phyloP scores from a whole-genome alignment of 2,113 vertebrate genomes.

The Rutilus rutilus region DNA sequence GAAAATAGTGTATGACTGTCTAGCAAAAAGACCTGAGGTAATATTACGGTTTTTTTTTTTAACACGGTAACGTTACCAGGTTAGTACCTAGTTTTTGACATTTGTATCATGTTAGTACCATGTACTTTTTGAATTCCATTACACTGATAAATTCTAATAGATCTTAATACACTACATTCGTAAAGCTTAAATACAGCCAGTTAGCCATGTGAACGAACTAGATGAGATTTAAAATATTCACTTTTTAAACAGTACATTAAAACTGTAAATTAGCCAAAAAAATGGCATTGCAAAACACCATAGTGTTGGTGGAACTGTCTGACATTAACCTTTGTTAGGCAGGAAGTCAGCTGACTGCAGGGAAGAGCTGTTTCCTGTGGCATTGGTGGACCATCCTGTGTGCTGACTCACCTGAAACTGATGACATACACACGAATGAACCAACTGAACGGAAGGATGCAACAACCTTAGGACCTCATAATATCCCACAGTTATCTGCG shows the following conservation, averaged over 20 bases:
- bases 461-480: not conserved
- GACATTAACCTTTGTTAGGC: not conserved
- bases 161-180: not conserved
- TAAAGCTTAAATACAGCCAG: not conserved
- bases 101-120: not conserved
- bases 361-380: constrained; percentile 42
- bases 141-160: too few species aligned
- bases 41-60: too few species aligned
- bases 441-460: not conserved
- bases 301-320: not conserved
- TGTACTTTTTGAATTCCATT: not conserved
- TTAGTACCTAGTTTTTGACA: not conserved
- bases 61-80: not conserved
- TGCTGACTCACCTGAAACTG: constrained; percentile 16
- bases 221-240: not conserved
- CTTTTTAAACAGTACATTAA: not conserved
- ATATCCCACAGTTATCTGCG: not conserved
- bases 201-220: not conserved
- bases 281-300: not conserved
- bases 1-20: not conserved
- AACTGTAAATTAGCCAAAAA: not conserved
- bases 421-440: not conserved
- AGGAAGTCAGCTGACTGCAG: constrained; percentile 28
- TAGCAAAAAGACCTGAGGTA: not conserved
- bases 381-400: not conserved